Evolutionary conservation across 2,888 invertebrate species (phyloP).

Genomic region (Drosophila neoperkinsi): DNA sequence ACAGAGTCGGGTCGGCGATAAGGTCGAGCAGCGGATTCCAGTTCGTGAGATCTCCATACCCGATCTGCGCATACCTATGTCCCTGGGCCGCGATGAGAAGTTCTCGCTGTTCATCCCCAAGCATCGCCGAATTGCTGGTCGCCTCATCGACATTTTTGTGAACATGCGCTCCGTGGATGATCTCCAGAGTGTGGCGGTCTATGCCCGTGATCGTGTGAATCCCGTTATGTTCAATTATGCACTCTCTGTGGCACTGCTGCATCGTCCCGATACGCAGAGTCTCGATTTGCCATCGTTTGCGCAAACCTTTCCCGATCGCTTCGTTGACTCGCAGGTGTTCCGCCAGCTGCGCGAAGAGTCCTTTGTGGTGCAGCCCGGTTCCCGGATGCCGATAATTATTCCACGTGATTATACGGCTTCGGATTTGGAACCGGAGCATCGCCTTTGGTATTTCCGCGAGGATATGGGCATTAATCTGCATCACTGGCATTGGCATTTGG

Average conservation of each 20-base stretch:
- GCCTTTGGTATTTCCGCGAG: conserved; percentile 87
- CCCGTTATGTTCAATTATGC: conserved; percentile 93
- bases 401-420: conserved; percentile 91
- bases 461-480: conserved; percentile 86
- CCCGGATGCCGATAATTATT: conserved; percentile 88
- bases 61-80: conserved; percentile 87
- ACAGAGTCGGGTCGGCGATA: conserved; percentile 87
- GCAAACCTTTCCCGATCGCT: conserved; percentile 89
- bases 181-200: conserved; percentile 89
- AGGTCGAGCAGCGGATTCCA: conserved; percentile 86
- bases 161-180: conserved; percentile 90
- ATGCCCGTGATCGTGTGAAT: conserved; percentile 90
- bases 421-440: conserved; percentile 91
- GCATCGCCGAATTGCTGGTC: conserved; percentile 89
- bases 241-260: conserved; percentile 90
- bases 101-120: conserved; percentile 91
- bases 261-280: conserved; percentile 88
- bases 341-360: conserved; percentile 87
- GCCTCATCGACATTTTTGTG: conserved; percentile 89
- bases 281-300: conserved; percentile 88
- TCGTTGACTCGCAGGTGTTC: conserved; percentile 88
- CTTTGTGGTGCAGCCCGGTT: conserved; percentile 87
- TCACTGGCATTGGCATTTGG: conserved; percentile 87
- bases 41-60: conserved; percentile 88
- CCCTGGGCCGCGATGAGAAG: conserved; percentile 88